These are phyloP conservation scores for Semnornis frantzii DNA, from an alignment of 2,113 vertebrate species.

Conservation along the genomic window DNA sequence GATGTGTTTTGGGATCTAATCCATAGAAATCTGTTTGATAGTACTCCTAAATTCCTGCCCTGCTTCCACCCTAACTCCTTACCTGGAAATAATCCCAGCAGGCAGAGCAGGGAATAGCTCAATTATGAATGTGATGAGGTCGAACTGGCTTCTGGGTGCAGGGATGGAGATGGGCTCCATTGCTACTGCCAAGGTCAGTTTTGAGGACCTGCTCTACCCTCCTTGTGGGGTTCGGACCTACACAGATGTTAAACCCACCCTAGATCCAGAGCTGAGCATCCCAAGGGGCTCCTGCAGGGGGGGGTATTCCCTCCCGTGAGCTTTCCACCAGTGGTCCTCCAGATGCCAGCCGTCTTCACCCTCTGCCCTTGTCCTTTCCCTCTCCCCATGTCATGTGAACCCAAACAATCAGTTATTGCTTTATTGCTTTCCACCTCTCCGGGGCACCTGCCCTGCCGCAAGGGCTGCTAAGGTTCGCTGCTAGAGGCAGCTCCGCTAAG, in stretches of 20 bases:
- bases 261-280: neutral
- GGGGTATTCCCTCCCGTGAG: neutral
- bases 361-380: neutral
- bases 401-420: conserved; percentile 27
- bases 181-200: neutral
- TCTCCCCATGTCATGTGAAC: neutral
- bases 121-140: neutral
- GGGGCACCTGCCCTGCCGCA: conserved; percentile 37
- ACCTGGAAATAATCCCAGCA: neutral
- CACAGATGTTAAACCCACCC: neutral
- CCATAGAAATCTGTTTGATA: neutral
- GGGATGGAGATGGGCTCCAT: neutral
- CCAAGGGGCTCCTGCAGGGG: neutral
- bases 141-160: neutral
- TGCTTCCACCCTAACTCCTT: neutral
- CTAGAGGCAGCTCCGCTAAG: conserved; percentile 60
- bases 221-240: neutral
- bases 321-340: neutral
- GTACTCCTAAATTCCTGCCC: neutral
- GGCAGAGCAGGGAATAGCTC: neutral
- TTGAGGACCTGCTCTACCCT: neutral
- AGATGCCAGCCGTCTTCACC: neutral
- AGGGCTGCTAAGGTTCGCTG: conserved; percentile 55
- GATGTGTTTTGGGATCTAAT: neutral
- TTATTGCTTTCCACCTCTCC: conserved; percentile 54